Evolutionary conservation across 2,797 vertebrate genomes (phyloP).

Genomic region (Myiotriccus ornatus): DNA sequence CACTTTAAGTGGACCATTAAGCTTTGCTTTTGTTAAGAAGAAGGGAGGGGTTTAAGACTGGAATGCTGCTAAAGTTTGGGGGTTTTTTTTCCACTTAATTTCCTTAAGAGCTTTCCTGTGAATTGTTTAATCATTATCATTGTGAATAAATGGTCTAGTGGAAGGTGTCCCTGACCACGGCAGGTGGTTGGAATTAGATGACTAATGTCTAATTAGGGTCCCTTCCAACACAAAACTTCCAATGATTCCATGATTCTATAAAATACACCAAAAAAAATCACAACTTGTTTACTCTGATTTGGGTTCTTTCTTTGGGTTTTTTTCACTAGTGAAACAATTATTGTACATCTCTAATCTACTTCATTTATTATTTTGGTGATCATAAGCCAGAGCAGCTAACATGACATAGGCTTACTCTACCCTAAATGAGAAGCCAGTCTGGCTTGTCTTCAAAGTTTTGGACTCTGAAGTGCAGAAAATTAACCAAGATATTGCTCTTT

Average conservation of each 20-base stretch:
- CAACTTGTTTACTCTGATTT: neutral
- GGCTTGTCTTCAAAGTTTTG: neutral
- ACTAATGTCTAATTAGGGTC: too few species aligned
- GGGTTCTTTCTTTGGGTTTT: neutral
- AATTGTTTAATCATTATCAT: neutral
- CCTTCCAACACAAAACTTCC: neutral
- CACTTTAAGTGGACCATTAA: neutral
- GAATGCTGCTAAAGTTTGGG: neutral
- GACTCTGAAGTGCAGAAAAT: neutral
- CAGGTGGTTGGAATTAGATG: neutral
- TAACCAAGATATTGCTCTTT: neutral
- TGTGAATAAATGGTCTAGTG: neutral
- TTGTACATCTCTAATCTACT: neutral
- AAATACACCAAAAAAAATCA: neutral
- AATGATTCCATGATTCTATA: fast-evolving
- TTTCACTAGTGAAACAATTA: neutral
- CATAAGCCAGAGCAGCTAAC: neutral
- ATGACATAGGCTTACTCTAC: neutral
- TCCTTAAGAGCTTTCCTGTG: neutral
- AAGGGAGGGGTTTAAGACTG: neutral
- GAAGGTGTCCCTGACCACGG: neutral
- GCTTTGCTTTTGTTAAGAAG: neutral
- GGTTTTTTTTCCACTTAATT: neutral
- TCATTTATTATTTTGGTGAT: neutral
- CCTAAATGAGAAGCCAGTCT: neutral